Evolutionary conservation across 2,113 vertebrate species (phyloP), one percentile per base, ranked within the genome.

Genomic region (Podarcis raffonei): DNA sequence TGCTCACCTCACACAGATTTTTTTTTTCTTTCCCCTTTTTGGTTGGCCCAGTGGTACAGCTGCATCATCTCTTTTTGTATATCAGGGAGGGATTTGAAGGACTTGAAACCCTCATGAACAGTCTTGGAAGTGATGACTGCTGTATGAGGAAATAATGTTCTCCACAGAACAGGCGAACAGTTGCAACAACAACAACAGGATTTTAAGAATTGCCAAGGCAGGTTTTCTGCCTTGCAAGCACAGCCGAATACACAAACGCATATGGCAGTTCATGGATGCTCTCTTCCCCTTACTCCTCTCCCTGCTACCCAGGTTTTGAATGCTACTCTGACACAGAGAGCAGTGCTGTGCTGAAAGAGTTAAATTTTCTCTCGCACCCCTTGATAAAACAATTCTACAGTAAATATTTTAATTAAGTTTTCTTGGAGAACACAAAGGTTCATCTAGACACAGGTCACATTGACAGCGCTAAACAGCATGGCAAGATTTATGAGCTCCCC

Each of bases 401-500:
- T 92, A 96, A 96, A 96, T 95, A 95, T 95, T 96, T 95, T 93
- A 95, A 95, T 90, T 91, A 90, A 89, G 82, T 95, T 96, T 89
- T 96, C 91, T 91, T 89, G 74, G 90, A 92, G 92, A 94, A 92
- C 81, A 91, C 95, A 93, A 92, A 94, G 90, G 76, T 76, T 94
- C 88, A 90, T 88, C 68, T 39, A 92, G 87, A 59, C 92, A 84
- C 87, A 62, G 95, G 89, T 94, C 90, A 89, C 79, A 90, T 0
- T 90, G 94, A 93, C 92, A 95, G 84, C 83, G 79, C 91, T 92
- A 95, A 90, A 95, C 96, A 85, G 89, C 94, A 91, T 85, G 87
- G 89, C 83, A 92, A 30, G 53, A 94, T 96, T 95, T 96, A 96
- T 87, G 95, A 88, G 92, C 91, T 87, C 89, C 25, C 83, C 89